Evolutionary conservation across 2,888 invertebrate species (phyloP).

Genomic region (Agrenia bidenticulata): DNA sequence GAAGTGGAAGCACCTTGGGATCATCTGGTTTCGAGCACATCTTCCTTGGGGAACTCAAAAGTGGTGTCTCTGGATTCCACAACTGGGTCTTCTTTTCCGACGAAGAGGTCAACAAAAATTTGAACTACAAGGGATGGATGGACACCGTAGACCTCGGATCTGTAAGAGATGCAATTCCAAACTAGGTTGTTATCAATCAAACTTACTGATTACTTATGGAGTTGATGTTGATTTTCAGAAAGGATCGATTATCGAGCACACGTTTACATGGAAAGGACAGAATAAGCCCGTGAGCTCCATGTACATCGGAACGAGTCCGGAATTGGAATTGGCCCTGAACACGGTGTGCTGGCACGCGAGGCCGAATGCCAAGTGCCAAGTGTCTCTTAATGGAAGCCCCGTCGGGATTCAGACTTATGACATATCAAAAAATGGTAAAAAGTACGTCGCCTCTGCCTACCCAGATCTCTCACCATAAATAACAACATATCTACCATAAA

Average conservation of each 20-base stretch:
- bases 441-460: not conserved
- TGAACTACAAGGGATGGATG: conserved; percentile 77
- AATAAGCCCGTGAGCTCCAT: conserved; percentile 76
- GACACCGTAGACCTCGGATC: conserved; percentile 63
- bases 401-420: conserved; percentile 62
- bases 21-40: conserved; percentile 92
- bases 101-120: conserved; percentile 69
- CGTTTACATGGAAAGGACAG: conserved; percentile 65
- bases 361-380: conserved; percentile 71
- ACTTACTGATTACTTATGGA: not conserved
- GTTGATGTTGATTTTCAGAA: conserved; percentile 32
- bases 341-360: conserved; percentile 80
- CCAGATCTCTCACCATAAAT: not conserved
- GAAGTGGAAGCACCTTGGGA: conserved; percentile 74
- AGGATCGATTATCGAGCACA: conserved; percentile 65
- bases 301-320: conserved; percentile 85
- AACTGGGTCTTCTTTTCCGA: conserved; percentile 84
- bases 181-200: not conserved
- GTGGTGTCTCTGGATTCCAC: conserved; percentile 78
- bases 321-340: conserved; percentile 85
- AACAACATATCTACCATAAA: no score
- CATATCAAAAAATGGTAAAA: conserved; percentile 4
- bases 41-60: conserved; percentile 79
- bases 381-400: conserved; percentile 69
- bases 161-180: conserved; percentile 24